Conservation (phyloP, 2,888 invertebrate genomes). For the Hirtodrosophila histrioides region DNA sequence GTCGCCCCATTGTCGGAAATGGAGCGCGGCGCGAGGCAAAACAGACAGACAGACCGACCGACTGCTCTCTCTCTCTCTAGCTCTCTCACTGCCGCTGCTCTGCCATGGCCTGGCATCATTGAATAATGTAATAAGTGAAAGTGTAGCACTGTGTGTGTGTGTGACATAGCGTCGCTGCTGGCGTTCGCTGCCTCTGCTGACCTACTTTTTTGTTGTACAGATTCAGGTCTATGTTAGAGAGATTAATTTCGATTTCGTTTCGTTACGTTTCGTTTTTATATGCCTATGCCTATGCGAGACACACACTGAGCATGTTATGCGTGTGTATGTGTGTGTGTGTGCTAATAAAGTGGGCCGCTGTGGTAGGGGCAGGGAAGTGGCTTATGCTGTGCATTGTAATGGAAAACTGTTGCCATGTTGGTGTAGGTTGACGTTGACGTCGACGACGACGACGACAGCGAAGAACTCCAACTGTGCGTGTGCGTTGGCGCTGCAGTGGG, state of each 20-base stretch:
- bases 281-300: conserved; percentile 40
- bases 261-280: conserved; percentile 56
- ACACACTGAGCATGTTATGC: conserved; percentile 24
- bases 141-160: conserved; percentile 85
- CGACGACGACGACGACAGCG: conserved; percentile 14
- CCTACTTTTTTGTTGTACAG: conserved; percentile 91
- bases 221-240: conserved; percentile 96
- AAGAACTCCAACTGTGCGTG: conserved; percentile 26
- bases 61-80: conserved; percentile 1
- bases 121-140: conserved; percentile 94
- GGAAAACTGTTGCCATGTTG: conserved; percentile 71
- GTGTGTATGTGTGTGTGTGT: conserved; percentile 4
- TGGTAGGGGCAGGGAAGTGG: conserved; percentile 6
- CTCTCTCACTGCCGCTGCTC: conserved; percentile 21
- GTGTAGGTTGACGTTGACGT: conserved; percentile 44
- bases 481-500: neutral
- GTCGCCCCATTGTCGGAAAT: conserved; percentile 46
- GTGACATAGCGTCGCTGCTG: conserved; percentile 39
- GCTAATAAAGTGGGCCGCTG: conserved; percentile 26
- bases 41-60: conserved; percentile 1
- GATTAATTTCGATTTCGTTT: conserved; percentile 82
- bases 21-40: conserved; percentile 43
- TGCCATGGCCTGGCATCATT: conserved; percentile 73
- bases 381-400: conserved; percentile 48
- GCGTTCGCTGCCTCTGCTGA: conserved; percentile 85